Conservation (phyloP, 2,113 vertebrate genomes). For the Grammomys dolichurus region DNA sequence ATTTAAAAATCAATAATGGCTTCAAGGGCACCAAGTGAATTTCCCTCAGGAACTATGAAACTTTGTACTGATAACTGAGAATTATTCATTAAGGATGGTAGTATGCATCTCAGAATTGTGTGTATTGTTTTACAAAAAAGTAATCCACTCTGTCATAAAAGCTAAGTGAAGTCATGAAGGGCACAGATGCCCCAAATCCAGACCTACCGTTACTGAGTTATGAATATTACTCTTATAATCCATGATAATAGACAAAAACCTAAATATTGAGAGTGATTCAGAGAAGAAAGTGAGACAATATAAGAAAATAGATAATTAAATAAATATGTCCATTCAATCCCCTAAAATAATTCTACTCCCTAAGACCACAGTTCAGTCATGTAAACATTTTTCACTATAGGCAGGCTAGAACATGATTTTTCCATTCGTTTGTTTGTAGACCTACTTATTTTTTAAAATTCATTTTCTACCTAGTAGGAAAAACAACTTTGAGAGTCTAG, state of each 20-base stretch:
- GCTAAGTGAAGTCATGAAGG: not conserved
- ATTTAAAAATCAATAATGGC: not conserved
- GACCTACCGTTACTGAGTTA: not conserved
- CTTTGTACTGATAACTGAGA: not conserved
- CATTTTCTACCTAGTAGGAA: not conserved
- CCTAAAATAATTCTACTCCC: not conserved
- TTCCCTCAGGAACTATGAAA: not conserved
- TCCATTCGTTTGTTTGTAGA: not conserved
- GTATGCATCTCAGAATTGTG: not conserved
- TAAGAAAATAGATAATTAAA: not conserved
- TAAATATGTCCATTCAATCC: no score
- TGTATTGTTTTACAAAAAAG: not conserved
- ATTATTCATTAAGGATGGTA: not conserved
- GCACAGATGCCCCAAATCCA: not conserved
- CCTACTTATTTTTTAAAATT: not conserved
- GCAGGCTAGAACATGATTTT: not conserved
- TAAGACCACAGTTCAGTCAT: not conserved
- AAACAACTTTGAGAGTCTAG: not conserved
- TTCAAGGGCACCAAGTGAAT: not conserved
- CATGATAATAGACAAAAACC: not conserved
- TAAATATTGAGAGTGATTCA: not conserved
- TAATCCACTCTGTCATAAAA: not conserved
- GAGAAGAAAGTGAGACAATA: no score
- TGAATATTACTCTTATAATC: not conserved
- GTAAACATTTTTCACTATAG: no score